Base-by-base conservation (phyloP, 1,140 invertebrate genomes). In the Aphaenogaster floridana region DNA sequence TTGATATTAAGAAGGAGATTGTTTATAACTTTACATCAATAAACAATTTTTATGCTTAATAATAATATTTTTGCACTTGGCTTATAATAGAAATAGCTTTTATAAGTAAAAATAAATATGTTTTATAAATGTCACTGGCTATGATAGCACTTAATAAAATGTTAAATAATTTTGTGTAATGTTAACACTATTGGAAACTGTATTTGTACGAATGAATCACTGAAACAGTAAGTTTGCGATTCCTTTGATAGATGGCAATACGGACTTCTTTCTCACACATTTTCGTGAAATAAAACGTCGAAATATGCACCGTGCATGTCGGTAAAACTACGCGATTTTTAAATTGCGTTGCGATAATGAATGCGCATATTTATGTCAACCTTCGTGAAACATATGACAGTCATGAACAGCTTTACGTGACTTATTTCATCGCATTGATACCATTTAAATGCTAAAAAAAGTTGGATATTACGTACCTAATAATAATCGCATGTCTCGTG, bases 161-260 rank as follows among this genome's bases (percentile, higher is more conserved):
- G 3, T 71, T 57, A 13, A 61, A 48, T 45, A 72, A 83, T 80
- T 68, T 3, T 17, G n/a, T 17, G 2, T 2, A 21, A 52, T 17
- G 6, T 59, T 74, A 61, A 54, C 9, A 61, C 13, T 61, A 9
- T 63, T 76, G 17, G 4, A 36, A 84, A 28, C 2, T 74, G 15
- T 28, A 50, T 48, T 76, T 54, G 9, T 59, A 36, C 11, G 5
- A 68, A 17, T 54, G 11, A 54, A 77, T 45, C 4, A 17, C 21
- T n/a, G 39, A 39, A 61, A 76, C 4, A 84, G 69, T 39, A n/a
- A 76, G 80, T 84, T 84, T 61, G 45, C 34, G 28, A 8, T 13
- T 39, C 6, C 36, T 28, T 64, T 77, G 42, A 3, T 48, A 89
- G 88, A 57, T 89, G 88, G 87, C 88, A 86, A 85, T 88, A 89